A percentile compares a stretch with the other conserved stretches of the same genome.
Conservation (phyloP, 2,797 vertebrate species). For the Loriculus beryllinus region DNA sequence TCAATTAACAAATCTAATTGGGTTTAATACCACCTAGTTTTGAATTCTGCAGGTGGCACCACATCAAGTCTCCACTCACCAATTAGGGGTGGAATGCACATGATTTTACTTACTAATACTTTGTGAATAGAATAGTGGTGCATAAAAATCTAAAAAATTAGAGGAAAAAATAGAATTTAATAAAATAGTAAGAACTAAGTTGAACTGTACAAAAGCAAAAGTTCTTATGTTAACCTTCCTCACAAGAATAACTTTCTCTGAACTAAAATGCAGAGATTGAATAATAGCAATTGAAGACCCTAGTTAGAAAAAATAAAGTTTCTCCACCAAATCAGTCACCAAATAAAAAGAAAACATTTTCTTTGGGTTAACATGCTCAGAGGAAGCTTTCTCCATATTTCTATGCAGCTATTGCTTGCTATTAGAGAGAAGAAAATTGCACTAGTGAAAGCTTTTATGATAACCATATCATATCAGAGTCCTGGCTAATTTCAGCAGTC, state of each 20-base stretch:
- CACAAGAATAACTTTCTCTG: not conserved
- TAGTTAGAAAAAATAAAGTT: not conserved
- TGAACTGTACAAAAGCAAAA: not conserved
- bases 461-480: not conserved
- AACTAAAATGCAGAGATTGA: not conserved
- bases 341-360: not conserved
- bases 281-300: not conserved
- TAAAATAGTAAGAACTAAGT: not conserved
- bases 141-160: not conserved
- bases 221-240: not conserved
- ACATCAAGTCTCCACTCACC: not conserved
- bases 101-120: not conserved
- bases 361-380: not conserved
- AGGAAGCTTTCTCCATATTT: not conserved
- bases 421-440: not conserved
- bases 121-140: not conserved
- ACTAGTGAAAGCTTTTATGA: not conserved
- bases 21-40: constrained; percentile 44
- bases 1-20: constrained; percentile 45
- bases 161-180: not conserved
- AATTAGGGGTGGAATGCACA: not conserved
- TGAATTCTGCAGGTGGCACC: not conserved
- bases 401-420: not conserved
- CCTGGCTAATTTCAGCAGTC: not conserved
- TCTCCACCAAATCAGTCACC: not conserved